Base-by-base conservation (phyloP, 2,797 vertebrate species). In the Neomorphus geoffroyi region DNA sequence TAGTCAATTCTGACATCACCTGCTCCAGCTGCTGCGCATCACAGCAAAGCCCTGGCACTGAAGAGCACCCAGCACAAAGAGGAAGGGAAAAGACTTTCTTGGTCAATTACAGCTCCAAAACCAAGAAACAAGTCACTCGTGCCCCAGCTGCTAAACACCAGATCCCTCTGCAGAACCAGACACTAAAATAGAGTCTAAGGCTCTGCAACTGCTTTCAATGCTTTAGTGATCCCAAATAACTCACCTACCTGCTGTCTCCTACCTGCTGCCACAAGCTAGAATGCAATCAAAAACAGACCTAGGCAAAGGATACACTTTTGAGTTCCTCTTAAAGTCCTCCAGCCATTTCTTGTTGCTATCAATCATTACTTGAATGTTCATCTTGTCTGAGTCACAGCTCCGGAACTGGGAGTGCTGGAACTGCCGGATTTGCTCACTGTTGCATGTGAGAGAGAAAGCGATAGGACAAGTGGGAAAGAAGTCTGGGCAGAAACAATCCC, bases 331-430 rank as follows among this genome's bases (percentile, higher is more conserved):
- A 96, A 98, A 98, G 33, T 95, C 98, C 80, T 99, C 97, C 65
- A 99, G 98, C 99, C 99, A 99, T 71, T 97, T 98, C 96, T 98
- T 99, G 97, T 98, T 99, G 80, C 97, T 97, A 15, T 99, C 98
- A 0, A 99, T 99, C 97, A 98, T 97, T 37, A 93, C 94, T 96
- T 99, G 98, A 71, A 99, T 97, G 43, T 94, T 98, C 81, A 96
- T 96, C 69, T 97, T 95, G 6, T 98, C 97, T 7, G 96, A 24
- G 88, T 97, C 97, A 3, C 23, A 87, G 13, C 97, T 86, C 17
- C 77, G 97, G 14, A 95, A 48, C 37, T 78, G 97, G 66, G 94
- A 65, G 11, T n/a, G 96, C 58, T 96, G 96, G 91, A 98, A 91
- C 80, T 92, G 91, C 23, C 83, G 97, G 28, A 98, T 77, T 56